Percentiles rank a stretch among this genome's conserved stretches.
phyloP scores from a whole-genome alignment of 1,140 invertebrate genomes.

The Yoshiicerus persimilis region DNA sequence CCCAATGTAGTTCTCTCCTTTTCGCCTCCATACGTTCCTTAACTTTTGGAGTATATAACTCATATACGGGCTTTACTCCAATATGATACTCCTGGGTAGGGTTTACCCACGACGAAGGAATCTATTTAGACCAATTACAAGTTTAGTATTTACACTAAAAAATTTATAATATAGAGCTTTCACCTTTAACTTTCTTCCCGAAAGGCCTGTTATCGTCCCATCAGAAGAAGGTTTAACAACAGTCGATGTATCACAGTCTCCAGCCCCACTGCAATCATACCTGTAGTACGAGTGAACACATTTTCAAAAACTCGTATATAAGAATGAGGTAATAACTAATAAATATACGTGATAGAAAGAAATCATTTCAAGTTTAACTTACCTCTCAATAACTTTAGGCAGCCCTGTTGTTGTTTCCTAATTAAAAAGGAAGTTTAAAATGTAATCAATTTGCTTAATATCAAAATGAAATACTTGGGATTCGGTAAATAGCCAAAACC shows the following conservation, averaged over 20 bases:
- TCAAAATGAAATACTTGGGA: not conserved
- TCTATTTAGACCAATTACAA: slow-evolving; percentile 58
- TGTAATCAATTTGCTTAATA: no score
- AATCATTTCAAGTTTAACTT: no score
- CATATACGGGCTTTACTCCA: slow-evolving; percentile 82
- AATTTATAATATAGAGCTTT: slow-evolving; percentile 19
- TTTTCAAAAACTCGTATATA: no score
- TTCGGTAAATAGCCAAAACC: no score
- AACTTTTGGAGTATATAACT: slow-evolving; percentile 81
- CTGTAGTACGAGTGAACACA: no score
- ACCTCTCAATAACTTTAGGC: slow-evolving; percentile 88
- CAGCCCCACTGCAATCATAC: slow-evolving; percentile 87
- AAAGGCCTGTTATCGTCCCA: slow-evolving; percentile 78
- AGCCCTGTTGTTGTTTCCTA: slow-evolving; percentile 84
- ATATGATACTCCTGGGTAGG: slow-evolving; percentile 78
- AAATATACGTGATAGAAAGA: no score
- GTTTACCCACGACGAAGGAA: slow-evolving; percentile 81
- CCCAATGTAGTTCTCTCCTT: slow-evolving; percentile 81
- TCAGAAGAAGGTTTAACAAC: slow-evolving; percentile 71
- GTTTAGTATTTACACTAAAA: not conserved
- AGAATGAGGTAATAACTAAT: no score
- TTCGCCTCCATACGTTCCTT: slow-evolving; percentile 81
- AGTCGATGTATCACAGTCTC: slow-evolving; percentile 87
- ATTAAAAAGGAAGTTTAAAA: slow-evolving; percentile 39
- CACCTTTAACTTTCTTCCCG: slow-evolving; percentile 85